Evolutionary conservation across 1,140 invertebrate genomes (phyloP).

Genomic region (Eupristina koningsbergeri): DNA sequence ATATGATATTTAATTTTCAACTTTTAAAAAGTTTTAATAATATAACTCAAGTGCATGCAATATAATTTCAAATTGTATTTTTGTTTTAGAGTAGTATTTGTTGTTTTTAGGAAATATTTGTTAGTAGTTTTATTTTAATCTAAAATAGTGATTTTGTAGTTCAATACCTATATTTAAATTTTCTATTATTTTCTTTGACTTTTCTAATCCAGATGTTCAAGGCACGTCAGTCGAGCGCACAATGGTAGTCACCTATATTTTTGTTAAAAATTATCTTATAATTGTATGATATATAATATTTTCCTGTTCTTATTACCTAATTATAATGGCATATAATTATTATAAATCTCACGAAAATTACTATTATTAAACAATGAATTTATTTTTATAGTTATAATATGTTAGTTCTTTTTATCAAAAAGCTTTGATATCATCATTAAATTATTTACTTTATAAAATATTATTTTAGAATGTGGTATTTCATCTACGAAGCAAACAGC

Average conservation of each 20-base stretch:
- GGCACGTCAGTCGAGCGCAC: constrained; percentile 61
- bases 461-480: constrained; percentile 83
- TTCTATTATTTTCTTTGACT: constrained; percentile 10
- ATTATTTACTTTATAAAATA: constrained; percentile 6
- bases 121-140: no score
- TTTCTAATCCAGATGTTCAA: constrained; percentile 50
- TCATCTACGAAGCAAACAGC: constrained; percentile 87
- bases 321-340: not conserved
- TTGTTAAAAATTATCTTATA: constrained; percentile 7
- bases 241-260: constrained; percentile 58
- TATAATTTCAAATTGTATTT: not conserved
- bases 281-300: not conserved
- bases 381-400: not conserved
- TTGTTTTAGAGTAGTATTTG: not conserved
- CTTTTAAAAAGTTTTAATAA: not conserved
- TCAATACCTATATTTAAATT: no score
- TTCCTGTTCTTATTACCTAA: constrained; percentile 11
- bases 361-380: not conserved
- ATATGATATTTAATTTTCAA: constrained; percentile 16
- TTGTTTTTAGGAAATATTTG: constrained; percentile 26
- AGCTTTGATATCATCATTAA: not conserved
- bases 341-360: not conserved
- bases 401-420: no score
- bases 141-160: no score
- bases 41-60: not conserved